phyloP scores from a whole-genome alignment of 2,888 invertebrate species.

The Acanthacorydalis orientalis region DNA sequence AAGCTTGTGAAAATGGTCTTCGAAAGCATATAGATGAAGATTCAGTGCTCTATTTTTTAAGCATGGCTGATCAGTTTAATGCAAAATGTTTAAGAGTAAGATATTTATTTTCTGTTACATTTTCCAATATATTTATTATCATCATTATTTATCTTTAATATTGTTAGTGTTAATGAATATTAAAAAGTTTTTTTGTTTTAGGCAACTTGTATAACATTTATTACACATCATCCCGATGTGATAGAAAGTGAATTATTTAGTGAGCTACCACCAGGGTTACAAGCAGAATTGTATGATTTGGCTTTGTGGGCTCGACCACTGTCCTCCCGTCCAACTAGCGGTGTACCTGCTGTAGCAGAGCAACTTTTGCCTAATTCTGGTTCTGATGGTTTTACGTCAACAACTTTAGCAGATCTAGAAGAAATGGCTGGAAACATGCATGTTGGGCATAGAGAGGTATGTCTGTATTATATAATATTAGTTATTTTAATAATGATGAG shows the following conservation, averaged over 20 bases:
- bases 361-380: constrained; percentile 7
- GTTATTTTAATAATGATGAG: too few relatives aligned
- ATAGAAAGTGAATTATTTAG: constrained; percentile 35
- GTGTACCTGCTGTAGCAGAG: constrained; percentile 9
- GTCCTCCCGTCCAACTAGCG: constrained; percentile 8
- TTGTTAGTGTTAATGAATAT: not conserved
- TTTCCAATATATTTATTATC: not conserved
- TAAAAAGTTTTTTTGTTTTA: constrained; percentile 15
- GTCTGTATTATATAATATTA: not conserved
- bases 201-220: constrained; percentile 33
- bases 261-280: constrained; percentile 36
- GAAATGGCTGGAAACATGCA: constrained; percentile 11
- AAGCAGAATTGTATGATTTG: constrained; percentile 36
- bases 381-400: constrained; percentile 4
- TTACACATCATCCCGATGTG: constrained; percentile 33
- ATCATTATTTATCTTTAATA: not conserved
- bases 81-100: constrained; percentile 35
- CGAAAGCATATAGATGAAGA: constrained; percentile 42
- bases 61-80: constrained; percentile 49
- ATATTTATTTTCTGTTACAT: not conserved
- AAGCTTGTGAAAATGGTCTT: constrained; percentile 42
- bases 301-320: constrained; percentile 17
- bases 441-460: constrained; percentile 3
- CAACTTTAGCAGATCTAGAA: constrained; percentile 9
- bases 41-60: constrained; percentile 42